These are phyloP conservation scores for Diarsia brunnea DNA, from an alignment of 2,888 invertebrate species.

Conservation along the genomic window DNA sequence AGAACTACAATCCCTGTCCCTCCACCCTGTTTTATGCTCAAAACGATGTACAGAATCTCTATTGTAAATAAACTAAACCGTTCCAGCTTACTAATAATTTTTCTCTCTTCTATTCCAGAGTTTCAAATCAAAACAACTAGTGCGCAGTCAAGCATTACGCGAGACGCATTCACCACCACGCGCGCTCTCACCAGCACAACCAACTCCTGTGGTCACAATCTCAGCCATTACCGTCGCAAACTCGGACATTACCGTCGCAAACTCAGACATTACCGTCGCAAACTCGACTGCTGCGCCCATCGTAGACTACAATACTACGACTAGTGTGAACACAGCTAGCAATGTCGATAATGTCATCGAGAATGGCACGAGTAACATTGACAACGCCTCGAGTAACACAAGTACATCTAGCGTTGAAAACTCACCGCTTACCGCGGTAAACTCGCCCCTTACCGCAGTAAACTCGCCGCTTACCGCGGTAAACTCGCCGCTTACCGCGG, in stretches of 20 bases:
- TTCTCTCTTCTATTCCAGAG: constrained; percentile 75
- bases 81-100: background rate
- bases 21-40: too few species aligned
- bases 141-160: constrained; percentile 97
- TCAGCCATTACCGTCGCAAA: background rate
- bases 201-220: constrained; percentile 27
- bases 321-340: constrained; percentile 20
- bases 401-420: constrained; percentile 4
- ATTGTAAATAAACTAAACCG: background rate
- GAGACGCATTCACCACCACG: constrained; percentile 94
- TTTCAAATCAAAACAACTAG: constrained; percentile 95
- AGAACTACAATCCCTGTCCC: too few species aligned
- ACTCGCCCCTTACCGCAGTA: background rate
- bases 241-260: background rate
- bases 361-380: constrained; percentile 10
- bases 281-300: constrained; percentile 20
- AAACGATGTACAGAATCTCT: too few species aligned
- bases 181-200: constrained; percentile 85
- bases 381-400: constrained; percentile 15
- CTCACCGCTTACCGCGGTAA: constrained; percentile 11
- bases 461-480: constrained; percentile 16
- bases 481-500: constrained; percentile 1
- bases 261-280: constrained; percentile 1
- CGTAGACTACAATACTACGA: constrained; percentile 8
- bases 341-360: constrained; percentile 1